Percentiles rank a stretch among this genome's conserved stretches.
These are phyloP conservation scores for Saturnia japonica DNA, from an alignment of 2,888 invertebrate species.

Conservation along the genomic window DNA sequence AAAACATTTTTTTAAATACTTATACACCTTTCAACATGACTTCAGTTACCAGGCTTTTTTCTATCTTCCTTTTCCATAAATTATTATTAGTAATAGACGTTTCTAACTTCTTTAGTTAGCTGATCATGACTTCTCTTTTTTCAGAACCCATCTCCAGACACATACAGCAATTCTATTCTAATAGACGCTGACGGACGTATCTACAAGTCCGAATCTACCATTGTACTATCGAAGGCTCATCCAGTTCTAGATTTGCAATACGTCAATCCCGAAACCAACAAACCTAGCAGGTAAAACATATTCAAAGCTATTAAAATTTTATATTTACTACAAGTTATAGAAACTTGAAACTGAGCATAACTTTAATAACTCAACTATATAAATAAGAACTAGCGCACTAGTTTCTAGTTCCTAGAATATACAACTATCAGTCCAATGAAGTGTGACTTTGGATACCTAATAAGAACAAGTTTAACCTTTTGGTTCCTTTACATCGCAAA, in stretches of 20 bases:
- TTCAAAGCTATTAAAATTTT: background rate
- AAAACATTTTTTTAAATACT: too few species aligned
- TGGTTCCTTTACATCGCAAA: too few species aligned
- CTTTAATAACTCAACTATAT: too few species aligned
- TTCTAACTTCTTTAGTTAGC: background rate
- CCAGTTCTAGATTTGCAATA: slow-evolving; percentile 82
- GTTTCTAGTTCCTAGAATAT: too few species aligned
- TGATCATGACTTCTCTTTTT: background rate
- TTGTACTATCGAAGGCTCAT: slow-evolving; percentile 77
- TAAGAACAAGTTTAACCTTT: too few species aligned
- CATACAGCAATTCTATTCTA: slow-evolving; percentile 56
- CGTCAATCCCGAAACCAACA: slow-evolving; percentile 71
- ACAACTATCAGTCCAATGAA: too few species aligned
- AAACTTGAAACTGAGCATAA: too few species aligned
- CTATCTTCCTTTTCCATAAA: background rate
- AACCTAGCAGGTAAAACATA: slow-evolving; percentile 55
- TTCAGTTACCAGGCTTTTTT: background rate
- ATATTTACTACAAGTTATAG: background rate
- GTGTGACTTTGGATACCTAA: too few species aligned
- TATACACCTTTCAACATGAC: too few species aligned
- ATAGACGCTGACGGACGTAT: slow-evolving; percentile 82
- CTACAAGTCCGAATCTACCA: slow-evolving; percentile 78
- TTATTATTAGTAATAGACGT: background rate
- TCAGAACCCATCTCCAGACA: slow-evolving; percentile 64
- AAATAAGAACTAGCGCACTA: too few species aligned